Conservation (phyloP, 2,888 invertebrate species). For the Morpho deidamia region DNA sequence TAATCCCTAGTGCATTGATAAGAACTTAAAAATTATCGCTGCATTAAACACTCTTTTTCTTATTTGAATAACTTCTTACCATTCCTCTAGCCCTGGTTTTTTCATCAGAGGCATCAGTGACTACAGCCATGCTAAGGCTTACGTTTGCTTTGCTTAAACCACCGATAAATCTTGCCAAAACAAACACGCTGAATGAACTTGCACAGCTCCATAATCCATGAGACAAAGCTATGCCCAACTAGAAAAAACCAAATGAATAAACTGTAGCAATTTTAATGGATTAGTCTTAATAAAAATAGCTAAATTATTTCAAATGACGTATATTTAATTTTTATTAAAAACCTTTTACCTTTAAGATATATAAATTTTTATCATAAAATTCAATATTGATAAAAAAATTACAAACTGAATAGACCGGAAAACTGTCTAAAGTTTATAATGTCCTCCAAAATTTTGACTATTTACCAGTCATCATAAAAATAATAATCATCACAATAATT, state of each 20-base stretch:
- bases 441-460: too few relatives aligned
- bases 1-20: too few relatives aligned
- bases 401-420: too few relatives aligned
- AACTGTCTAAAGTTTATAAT: too few relatives aligned
- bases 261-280: too few relatives aligned
- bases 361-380: not conserved
- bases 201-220: slow-evolving; percentile 95
- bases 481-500: too few relatives aligned
- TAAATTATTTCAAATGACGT: too few relatives aligned
- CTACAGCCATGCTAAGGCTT: slow-evolving; percentile 95
- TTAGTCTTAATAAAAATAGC: not conserved
- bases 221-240: slow-evolving; percentile 91
- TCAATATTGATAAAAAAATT: too few relatives aligned
- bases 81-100: slow-evolving; percentile 95
- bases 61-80: slow-evolving; percentile 74
- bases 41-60: too few relatives aligned
- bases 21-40: too few relatives aligned
- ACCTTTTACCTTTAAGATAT: not conserved
- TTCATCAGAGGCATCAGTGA: slow-evolving; percentile 92
- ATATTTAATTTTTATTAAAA: too few relatives aligned
- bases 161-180: slow-evolving; percentile 94
- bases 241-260: slow-evolving; percentile 33
- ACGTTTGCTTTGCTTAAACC: slow-evolving; percentile 98
- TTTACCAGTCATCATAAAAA: too few relatives aligned
- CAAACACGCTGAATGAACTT: slow-evolving; percentile 91